A percentile compares a stretch with the other conserved stretches of the same genome.
phyloP scores from a whole-genome alignment of 37 sponge, comb jelly and placozoan species.

The Geodia barretti region DNA sequence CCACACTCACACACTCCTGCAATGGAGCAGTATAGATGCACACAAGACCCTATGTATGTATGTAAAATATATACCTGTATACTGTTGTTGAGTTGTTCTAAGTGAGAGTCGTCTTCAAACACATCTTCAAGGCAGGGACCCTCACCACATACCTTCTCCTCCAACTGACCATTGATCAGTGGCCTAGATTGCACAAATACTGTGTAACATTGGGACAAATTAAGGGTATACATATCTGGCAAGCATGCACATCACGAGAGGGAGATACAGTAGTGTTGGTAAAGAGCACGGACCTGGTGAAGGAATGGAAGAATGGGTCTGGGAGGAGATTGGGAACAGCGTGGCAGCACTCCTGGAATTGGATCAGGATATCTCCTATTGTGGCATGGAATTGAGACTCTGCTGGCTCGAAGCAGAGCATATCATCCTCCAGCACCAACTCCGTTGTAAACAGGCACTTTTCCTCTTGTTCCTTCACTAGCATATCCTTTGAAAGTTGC shows the following conservation, averaged over 20 bases:
- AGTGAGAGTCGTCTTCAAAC: constrained; percentile 84
- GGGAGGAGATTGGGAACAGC: constrained; percentile 82
- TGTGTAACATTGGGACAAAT: too few relatives aligned
- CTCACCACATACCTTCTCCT: constrained; percentile 89
- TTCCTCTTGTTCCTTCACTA: not conserved
- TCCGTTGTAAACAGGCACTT: constrained; percentile 78
- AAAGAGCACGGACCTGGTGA: constrained; percentile 66
- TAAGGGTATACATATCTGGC: too few relatives aligned
- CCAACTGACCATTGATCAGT: constrained; percentile 83
- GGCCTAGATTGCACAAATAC: constrained; percentile 80
- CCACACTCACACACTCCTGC: constrained; percentile 62
- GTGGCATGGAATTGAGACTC: constrained; percentile 57
- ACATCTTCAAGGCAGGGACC: constrained; percentile 85
- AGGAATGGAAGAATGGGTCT: constrained; percentile 86
- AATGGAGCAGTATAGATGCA: not conserved
- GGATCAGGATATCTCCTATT: constrained; percentile 53
- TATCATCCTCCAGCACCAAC: constrained; percentile 62
- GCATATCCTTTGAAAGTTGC: not conserved
- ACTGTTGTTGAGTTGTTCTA: constrained; percentile 55
- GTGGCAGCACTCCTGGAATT: constrained; percentile 84
- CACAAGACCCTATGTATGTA: constrained; percentile 9
- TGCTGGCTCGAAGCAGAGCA: constrained; percentile 81
- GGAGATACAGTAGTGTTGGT: not conserved
- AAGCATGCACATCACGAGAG: too few relatives aligned
- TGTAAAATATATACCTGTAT: constrained; percentile 66